Conservation (phyloP, 2,797 vertebrate genomes). For the Bradypodion ventrale region DNA sequence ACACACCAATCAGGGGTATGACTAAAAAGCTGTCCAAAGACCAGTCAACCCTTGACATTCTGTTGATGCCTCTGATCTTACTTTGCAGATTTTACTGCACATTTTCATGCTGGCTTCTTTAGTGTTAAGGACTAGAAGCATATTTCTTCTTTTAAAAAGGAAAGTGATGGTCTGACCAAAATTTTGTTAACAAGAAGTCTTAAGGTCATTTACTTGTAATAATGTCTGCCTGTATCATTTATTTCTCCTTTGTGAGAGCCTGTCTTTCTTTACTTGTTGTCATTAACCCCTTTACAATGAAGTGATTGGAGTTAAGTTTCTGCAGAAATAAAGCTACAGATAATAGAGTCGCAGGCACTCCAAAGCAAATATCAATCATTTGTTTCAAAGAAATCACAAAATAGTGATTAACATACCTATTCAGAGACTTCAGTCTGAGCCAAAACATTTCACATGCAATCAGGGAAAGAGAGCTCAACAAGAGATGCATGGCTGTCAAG, state of each 20-base stretch:
- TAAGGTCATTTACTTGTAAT: not conserved
- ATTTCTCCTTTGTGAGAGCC: not conserved
- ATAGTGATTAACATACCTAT: not conserved
- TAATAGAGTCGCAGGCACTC: not conserved
- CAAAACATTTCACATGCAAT: not conserved
- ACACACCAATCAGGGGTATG: not conserved
- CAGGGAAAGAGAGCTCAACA: slow-evolving; percentile 11
- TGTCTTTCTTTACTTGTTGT: not conserved
- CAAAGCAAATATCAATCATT: slow-evolving; percentile 40
- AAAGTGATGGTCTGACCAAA: not conserved
- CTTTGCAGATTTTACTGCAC: not conserved
- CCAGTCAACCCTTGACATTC: not conserved
- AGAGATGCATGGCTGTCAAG: not conserved
- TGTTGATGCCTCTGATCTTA: not conserved
- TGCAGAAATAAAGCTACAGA: slow-evolving; percentile 31
- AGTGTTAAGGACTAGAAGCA: not conserved
- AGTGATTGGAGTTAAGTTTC: slow-evolving; percentile 20
- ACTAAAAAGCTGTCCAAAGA: not conserved
- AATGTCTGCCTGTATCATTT: not conserved
- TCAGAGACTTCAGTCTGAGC: slow-evolving; percentile 17
- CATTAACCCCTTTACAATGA: slow-evolving; percentile 4
- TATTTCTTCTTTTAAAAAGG: not conserved
- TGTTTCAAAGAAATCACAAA: slow-evolving; percentile 22
- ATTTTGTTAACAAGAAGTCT: not conserved
- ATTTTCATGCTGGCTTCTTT: not conserved